Conservation (phyloP, 2,113 vertebrate genomes). For the Chaetodon auriga region DNA sequence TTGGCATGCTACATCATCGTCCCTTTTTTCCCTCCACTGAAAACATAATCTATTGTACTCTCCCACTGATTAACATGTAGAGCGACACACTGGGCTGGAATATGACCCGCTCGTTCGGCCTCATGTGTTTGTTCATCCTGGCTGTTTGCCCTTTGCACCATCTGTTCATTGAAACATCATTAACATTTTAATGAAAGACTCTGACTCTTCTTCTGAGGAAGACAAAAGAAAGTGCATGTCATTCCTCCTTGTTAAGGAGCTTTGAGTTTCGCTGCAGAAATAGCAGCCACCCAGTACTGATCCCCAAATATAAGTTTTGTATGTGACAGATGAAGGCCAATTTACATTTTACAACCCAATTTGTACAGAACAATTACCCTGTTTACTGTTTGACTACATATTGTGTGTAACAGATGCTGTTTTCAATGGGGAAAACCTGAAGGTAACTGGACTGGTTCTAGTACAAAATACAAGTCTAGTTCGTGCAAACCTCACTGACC, state of each 20-base stretch:
- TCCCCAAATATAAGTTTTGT: background rate
- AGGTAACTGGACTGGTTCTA: background rate
- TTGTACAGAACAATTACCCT: background rate
- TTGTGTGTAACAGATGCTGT: background rate
- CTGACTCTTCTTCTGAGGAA: conserved; percentile 10
- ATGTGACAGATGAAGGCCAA: background rate
- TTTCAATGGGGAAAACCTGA: background rate
- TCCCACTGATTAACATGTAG: conserved; percentile 53
- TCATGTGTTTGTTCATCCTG: conserved; percentile 22
- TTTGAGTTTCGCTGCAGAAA: background rate
- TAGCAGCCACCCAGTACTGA: background rate
- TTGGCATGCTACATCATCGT: background rate
- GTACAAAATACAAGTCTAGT: background rate
- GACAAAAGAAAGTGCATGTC: background rate
- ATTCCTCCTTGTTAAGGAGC: conserved; percentile 1
- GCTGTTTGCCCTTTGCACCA: conserved; percentile 58
- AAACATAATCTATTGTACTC: conserved; percentile 10
- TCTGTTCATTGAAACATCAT: conserved; percentile 57
- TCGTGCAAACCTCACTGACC: background rate
- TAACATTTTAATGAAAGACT: conserved; percentile 38
- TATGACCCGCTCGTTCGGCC: conserved; percentile 13
- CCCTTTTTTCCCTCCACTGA: background rate
- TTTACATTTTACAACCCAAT: background rate
- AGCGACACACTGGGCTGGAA: conserved; percentile 33
- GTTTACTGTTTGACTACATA: background rate